Evolutionary conservation across 2,888 invertebrate genomes (phyloP), one percentile per base, ranked within the genome.

Genomic region (Hipparchia semele): DNA sequence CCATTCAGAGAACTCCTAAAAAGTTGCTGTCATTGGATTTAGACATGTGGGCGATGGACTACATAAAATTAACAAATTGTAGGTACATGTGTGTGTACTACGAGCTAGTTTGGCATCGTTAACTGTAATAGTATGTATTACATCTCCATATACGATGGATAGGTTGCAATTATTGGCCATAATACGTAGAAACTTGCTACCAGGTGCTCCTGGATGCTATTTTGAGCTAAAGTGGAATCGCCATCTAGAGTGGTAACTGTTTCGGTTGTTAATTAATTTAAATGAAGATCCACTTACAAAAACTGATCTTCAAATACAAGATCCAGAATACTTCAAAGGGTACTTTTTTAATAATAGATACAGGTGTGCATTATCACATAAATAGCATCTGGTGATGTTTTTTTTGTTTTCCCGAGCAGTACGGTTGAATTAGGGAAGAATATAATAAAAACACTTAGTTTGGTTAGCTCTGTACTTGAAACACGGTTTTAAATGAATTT

Each of bases 141-240:
- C 65, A 49, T 74, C 59, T 67, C 76, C 76, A 66, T 76, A 72
- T 74, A 71, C 3, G 74, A 71, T 56, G 39, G 23, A 68, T 33
- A 54, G 53, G 54, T 45, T 51, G 68, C 60, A 65, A 46, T 74
- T 71, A 74, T 71, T 74, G 64, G 6, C 62, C 64, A 68, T 70
- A 73, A 74, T 73, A 71, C 56, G 54, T 70, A 53, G 60, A 76
- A 71, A 68, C 60, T 68, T 53, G 65, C 45, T 45, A 12, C 58
- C 74, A 73, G 74, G 76, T 76, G 75, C 66, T 56, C 39, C 51
- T 58, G 39, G 33, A 2, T 39, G 39, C 2, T 39, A 39, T 39
- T 1, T 39, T 39, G 5, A 65, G 53, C 6, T 33, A 33, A 1
- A 53, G 3, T 53, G 53, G 65, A 51, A 53, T 65, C 51, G 1